Percentiles rank a stretch among this genome's conserved stretches.
These are phyloP conservation scores for Anorthoa munda DNA, from an alignment of 2,888 invertebrate species.

Conservation along the genomic window DNA sequence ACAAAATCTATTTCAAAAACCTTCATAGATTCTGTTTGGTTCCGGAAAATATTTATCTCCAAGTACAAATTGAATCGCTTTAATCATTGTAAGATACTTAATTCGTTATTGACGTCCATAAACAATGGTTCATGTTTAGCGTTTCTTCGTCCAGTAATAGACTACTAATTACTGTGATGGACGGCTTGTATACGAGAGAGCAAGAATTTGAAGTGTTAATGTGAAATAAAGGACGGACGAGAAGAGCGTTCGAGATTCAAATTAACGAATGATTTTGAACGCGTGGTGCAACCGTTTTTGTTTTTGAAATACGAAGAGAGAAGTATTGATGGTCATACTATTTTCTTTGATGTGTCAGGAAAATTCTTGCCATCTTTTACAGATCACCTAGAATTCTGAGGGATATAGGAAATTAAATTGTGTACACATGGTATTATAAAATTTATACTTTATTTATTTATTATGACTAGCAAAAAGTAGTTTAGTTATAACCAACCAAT, in stretches of 20 bases:
- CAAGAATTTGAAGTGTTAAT: conserved; percentile 38
- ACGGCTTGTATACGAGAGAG: conserved; percentile 34
- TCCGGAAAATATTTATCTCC: not conserved
- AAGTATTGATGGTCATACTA: not conserved
- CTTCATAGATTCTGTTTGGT: not conserved
- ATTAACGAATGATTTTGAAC: conserved; percentile 9
- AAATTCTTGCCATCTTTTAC: too few species aligned
- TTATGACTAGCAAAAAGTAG: too few species aligned
- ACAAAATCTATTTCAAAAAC: not conserved
- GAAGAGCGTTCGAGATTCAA: conserved; percentile 9
- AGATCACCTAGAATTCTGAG: too few species aligned
- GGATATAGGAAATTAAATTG: too few species aligned
- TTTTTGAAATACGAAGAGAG: not conserved
- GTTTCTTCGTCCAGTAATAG: conserved; percentile 31
- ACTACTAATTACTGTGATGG: conserved; percentile 50
- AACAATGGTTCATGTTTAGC: conserved; percentile 20
- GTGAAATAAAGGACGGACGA: conserved; percentile 23
- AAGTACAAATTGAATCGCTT: conserved; percentile 26
- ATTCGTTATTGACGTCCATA: conserved; percentile 14
- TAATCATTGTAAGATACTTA: conserved; percentile 34
- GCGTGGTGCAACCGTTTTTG: conserved; percentile 2
- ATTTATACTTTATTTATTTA: not conserved
- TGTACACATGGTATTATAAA: not conserved
- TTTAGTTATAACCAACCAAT: not conserved
- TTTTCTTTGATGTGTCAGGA: not conserved